These are phyloP conservation scores for Drosophila macrospina DNA, from an alignment of 2,888 invertebrate genomes.

Conservation along the genomic window DNA sequence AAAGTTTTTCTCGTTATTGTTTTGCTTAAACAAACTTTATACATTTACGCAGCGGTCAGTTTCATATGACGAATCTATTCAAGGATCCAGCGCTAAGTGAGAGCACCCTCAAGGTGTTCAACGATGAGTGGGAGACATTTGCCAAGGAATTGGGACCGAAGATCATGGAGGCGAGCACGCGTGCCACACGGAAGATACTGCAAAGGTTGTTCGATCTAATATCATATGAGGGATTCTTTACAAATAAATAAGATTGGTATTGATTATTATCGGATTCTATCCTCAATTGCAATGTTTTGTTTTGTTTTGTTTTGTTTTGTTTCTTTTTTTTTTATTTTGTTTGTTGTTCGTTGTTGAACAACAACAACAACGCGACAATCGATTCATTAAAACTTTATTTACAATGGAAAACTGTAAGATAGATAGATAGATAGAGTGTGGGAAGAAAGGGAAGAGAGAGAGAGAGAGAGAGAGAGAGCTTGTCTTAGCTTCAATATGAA, in stretches of 20 bases:
- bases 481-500: too few species aligned
- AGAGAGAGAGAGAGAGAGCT: neutral
- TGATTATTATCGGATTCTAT: neutral
- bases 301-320: too few species aligned
- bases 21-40: too few species aligned
- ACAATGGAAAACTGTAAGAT: neutral
- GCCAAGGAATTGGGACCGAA: constrained; percentile 5
- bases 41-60: neutral
- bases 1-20: too few species aligned
- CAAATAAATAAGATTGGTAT: constrained; percentile 3
- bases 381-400: neutral
- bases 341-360: too few species aligned
- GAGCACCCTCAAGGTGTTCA: constrained; percentile 26
- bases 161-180: neutral
- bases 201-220: constrained; percentile 19
- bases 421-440: neutral
- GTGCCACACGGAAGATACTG: neutral
- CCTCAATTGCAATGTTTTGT: constrained; percentile 22
- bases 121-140: constrained; percentile 11
- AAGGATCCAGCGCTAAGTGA: constrained; percentile 7
- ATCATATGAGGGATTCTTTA: constrained; percentile 5
- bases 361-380: too few species aligned
- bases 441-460: neutral
- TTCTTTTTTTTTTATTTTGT: neutral
- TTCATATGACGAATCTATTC: constrained; percentile 15